Base-by-base conservation (phyloP, 2,797 vertebrate genomes). In the Rhynchotus rufescens region DNA sequence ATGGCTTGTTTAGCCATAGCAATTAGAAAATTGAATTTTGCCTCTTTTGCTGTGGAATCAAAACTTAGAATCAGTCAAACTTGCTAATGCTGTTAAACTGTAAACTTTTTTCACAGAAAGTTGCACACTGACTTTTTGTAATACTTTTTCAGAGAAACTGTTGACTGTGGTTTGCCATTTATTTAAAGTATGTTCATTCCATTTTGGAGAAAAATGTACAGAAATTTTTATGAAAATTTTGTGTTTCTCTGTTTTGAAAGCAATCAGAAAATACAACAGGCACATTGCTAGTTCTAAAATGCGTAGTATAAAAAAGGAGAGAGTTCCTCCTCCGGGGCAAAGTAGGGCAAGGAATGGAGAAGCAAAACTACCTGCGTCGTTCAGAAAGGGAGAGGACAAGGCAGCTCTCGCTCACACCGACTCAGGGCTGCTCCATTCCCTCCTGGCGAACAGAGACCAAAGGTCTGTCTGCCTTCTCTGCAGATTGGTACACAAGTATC, bases 231-330 rank as follows among this genome's bases (percentile, higher is more conserved):
- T 7, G 62, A 26, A 52, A 52, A 5, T 82, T 76, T 45, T 23
- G 4, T 57, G 23, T 5, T 79, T 47, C 34, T 42, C 30, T 76
- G 20, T 38, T 71, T 21, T n/a, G 52, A 71, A 79, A 60, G 16
- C 23, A 81, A 52, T 42, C 30, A n/a, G 34, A 88, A 86, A 81
- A 79, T 67, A 22, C 10, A 64, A 30, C 30, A 76, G 76, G 56
- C 66, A 21, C 4, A 10, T 42, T 76, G n/a, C 34, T 52, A 36
- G 78, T 52, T 52, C 15, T 64, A 52, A 62, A 91, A 45, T 57
- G 4, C 1, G 0, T 69, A 2, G 12, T 49, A 59, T 66, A 6
- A 1, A 25, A 30, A 44, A 44, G 42, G 16, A 76, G 73, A 54
- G n/a, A 32, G 6, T 45, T 72, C 12, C 38, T 84, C 10, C 30